Evolutionary conservation across 2,797 vertebrate species (phyloP).

Genomic region (Balearica regulorum): DNA sequence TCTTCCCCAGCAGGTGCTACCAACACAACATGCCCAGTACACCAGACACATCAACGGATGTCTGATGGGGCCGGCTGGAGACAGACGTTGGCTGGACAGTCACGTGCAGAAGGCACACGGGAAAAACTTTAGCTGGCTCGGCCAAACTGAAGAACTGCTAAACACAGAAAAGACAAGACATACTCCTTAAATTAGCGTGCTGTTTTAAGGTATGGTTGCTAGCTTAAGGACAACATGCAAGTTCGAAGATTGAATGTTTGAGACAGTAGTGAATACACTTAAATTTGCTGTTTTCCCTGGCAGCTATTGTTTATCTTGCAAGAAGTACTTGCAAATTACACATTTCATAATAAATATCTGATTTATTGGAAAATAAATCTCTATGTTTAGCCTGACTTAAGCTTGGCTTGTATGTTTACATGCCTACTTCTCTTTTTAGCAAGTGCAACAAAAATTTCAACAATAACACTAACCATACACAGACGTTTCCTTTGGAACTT

Average conservation of each 20-base stretch:
- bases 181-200: background rate
- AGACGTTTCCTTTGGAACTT: constrained; percentile 41
- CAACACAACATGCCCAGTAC: background rate
- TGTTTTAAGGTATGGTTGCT: background rate
- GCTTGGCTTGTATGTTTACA: constrained; percentile 4
- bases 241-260: background rate
- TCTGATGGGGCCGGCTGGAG: accelerated
- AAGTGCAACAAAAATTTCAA: constrained; percentile 43
- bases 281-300: background rate
- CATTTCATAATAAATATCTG: background rate
- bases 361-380: constrained; percentile 50
- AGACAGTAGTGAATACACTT: background rate
- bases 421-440: constrained; percentile 32
- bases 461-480: constrained; percentile 20
- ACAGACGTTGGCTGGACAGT: background rate
- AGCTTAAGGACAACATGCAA: background rate
- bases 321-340: background rate
- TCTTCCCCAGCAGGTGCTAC: background rate
- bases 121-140: background rate
- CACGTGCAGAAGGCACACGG: accelerated
- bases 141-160: background rate
- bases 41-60: background rate
- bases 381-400: constrained; percentile 47
- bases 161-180: background rate
- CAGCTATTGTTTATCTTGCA: background rate